Base-by-base conservation (phyloP, 2,113 vertebrate genomes). In the Lasiurus cinereus region DNA sequence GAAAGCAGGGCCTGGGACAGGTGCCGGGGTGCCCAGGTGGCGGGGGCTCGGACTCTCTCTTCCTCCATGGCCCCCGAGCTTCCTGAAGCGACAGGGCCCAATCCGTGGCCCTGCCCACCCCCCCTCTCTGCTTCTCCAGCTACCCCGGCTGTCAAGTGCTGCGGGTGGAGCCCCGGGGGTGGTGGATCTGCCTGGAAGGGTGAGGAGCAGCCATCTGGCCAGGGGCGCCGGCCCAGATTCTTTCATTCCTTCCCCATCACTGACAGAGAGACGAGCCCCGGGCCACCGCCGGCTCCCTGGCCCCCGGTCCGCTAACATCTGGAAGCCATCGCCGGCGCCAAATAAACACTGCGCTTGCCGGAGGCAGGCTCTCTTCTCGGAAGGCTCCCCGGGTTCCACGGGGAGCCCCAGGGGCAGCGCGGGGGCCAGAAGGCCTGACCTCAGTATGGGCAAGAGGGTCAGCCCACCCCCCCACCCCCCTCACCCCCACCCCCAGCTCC, bases 181-280 rank as follows among this genome's bases (percentile, higher is more conserved):
- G 92, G 94, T 12, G 1, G 15, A 31, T 83, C 88, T 39, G 67
- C 80, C 29, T 46, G 0, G 0, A 39, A 54, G 1, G 3, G 77
- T 39, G 18, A 76, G 76, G 66, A 22, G 93, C 83, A 93, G 79
- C 93, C 94, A 93, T 94, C 85, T 94, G 94, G 96, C 90, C 31
- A 0, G 52, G 76, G 48, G 3, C 43, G 33, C 79, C 9, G 62
- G 0, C 67, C 91, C 92, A 88, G 86, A 94, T 64, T 59, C 84
- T 80, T 64, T 78, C 22, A 14, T 83, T 96, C 87, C 86, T 96
- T 66, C 93, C 50, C 91, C 54, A 7, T 66, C 36, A 66, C 88
- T 5, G 10, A 88, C 80, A 54, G 66, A 29, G 93, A 79, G 3
- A 15, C 3, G 74, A 78, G 83, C 50, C 84, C 12, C 12, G 18